Conservation (phyloP, 1,140 invertebrate genomes). For the Papilio polyxenes region DNA sequence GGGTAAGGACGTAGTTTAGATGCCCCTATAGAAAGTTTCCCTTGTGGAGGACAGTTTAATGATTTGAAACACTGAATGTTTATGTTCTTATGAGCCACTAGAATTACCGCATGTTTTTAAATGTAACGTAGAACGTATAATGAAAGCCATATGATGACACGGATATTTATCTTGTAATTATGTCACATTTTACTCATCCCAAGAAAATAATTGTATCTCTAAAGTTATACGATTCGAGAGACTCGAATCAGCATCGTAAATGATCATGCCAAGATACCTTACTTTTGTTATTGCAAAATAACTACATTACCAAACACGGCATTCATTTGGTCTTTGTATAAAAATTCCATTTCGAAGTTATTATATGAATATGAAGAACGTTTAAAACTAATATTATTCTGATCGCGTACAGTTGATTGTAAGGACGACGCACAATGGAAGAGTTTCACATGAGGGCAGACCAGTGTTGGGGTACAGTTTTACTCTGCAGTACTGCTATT, state of each 20-base stretch:
- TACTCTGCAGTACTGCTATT: no score
- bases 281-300: background rate
- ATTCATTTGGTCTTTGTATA: background rate
- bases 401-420: background rate
- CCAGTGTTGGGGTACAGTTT: background rate
- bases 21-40: conserved; percentile 27
- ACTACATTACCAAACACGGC: background rate
- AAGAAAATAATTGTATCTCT: no score
- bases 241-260: background rate
- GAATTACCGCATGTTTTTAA: background rate
- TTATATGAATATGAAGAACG: conserved; percentile 19
- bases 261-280: background rate
- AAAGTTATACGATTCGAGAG: no score
- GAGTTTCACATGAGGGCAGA: background rate
- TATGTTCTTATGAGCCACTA: background rate
- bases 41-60: conserved; percentile 3
- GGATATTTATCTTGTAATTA: no score
- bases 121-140: background rate
- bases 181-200: no score
- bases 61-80: background rate
- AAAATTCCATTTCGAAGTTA: conserved; percentile 14
- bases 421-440: background rate
- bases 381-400: conserved; percentile 24
- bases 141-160: background rate
- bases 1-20: background rate